Evolutionary conservation across 2,113 vertebrate species (phyloP).

Genomic region (Perca flavescens): DNA sequence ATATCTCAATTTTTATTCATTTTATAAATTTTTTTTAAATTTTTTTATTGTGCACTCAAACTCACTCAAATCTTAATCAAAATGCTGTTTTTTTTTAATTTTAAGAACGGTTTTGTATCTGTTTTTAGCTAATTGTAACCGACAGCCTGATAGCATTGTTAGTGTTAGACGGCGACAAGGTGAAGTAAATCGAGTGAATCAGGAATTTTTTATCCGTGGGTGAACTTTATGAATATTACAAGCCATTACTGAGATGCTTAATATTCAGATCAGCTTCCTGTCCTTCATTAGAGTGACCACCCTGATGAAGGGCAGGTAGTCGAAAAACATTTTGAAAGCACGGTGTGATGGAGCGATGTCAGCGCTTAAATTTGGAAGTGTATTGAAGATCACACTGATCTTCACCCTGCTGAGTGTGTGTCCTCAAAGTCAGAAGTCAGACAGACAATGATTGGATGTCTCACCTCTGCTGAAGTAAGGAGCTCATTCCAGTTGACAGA

Average conservation of each 20-base stretch:
- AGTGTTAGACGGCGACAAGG: background rate
- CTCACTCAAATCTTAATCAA: background rate
- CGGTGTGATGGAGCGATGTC: background rate
- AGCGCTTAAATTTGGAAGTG: background rate
- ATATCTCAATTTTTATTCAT: background rate
- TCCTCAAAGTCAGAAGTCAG: constrained; percentile 6
- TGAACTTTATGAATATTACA: background rate
- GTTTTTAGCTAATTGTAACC: background rate
- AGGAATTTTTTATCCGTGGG: background rate
- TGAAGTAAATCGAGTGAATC: background rate
- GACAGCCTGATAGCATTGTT: background rate
- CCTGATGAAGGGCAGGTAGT: background rate
- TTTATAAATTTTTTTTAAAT: too few species aligned
- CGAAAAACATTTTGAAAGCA: background rate
- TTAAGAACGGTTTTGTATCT: background rate
- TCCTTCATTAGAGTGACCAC: background rate
- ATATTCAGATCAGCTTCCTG: background rate
- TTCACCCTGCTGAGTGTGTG: background rate
- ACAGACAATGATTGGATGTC: background rate
- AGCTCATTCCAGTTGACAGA: constrained; percentile 16
- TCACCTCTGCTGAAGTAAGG: constrained; percentile 23
- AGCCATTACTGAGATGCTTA: background rate
- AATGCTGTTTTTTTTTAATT: background rate
- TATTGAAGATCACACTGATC: background rate
- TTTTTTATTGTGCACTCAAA: background rate